Conservation (phyloP, 2,888 invertebrate genomes). For the Macrosiphum euphorbiae region DNA sequence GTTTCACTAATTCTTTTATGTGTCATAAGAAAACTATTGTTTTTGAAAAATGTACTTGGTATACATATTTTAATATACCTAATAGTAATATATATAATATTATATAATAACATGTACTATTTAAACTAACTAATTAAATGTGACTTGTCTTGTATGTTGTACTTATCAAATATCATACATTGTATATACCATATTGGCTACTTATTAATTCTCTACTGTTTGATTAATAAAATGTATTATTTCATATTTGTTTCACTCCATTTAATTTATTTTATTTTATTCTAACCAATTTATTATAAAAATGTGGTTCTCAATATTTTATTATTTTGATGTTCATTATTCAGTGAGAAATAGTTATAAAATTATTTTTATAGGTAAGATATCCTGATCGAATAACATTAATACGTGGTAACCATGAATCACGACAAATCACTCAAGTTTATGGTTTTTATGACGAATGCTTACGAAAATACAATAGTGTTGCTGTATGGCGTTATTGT, state of each 20-base stretch:
- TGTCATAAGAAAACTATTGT: no score
- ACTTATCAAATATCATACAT: not conserved
- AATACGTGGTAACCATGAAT: slow-evolving; percentile 98
- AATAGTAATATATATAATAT: no score
- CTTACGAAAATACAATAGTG: slow-evolving; percentile 96
- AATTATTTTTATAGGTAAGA: slow-evolving; percentile 79
- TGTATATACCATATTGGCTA: not conserved
- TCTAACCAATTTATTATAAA: not conserved
- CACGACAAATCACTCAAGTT: slow-evolving; percentile 98
- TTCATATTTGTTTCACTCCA: not conserved
- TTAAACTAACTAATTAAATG: not conserved
- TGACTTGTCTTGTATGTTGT: not conserved
- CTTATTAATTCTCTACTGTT: not conserved
- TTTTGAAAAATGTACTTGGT: no score
- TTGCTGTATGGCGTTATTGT: slow-evolving; percentile 99
- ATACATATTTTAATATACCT: no score
- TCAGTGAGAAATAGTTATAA: not conserved
- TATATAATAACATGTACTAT: not conserved
- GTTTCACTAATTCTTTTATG: no score
- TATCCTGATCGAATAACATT: slow-evolving; percentile 99
- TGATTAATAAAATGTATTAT: not conserved
- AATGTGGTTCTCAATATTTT: not conserved
- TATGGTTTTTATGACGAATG: slow-evolving; percentile 99
- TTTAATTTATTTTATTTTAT: not conserved
- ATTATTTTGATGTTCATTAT: not conserved